These are phyloP conservation scores for Chromobotia macracanthus DNA, from an alignment of 2,797 vertebrate genomes.

Conservation along the genomic window DNA sequence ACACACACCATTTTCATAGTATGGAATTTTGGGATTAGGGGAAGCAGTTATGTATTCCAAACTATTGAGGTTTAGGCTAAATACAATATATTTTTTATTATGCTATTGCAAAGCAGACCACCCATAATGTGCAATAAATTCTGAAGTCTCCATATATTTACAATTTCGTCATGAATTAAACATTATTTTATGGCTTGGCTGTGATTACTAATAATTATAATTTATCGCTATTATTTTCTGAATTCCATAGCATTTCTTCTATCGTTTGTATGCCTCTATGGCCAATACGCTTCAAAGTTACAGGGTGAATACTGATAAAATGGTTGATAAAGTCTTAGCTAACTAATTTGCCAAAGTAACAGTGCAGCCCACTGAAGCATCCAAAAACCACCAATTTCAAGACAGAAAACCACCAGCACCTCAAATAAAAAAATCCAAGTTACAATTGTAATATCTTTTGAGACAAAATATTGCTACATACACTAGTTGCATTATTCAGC, in stretches of 20 bases:
- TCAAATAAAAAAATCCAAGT: too few species aligned
- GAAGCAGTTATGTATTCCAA: slow-evolving; percentile 61
- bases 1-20: slow-evolving; percentile 56
- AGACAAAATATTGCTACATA: background rate
- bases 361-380: too few species aligned
- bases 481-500: background rate
- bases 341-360: too few species aligned
- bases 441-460: background rate
- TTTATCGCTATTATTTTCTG: background rate
- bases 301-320: background rate
- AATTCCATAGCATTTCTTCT: background rate
- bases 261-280: background rate
- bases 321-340: too few species aligned
- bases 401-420: too few species aligned
- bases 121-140: slow-evolving; percentile 63
- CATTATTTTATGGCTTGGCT: background rate
- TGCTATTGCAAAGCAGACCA: slow-evolving; percentile 68
- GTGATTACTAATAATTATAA: background rate
- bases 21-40: slow-evolving; percentile 64
- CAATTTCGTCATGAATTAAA: slow-evolving; percentile 53
- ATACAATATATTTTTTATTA: slow-evolving; percentile 75
- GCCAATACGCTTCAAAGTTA: background rate
- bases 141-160: background rate
- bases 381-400: too few species aligned
- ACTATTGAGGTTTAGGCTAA: slow-evolving; percentile 63